Evolutionary conservation across 2,888 invertebrate species (phyloP), one percentile per base, ranked within the genome.

Genomic region (Stramonita haemastoma): DNA sequence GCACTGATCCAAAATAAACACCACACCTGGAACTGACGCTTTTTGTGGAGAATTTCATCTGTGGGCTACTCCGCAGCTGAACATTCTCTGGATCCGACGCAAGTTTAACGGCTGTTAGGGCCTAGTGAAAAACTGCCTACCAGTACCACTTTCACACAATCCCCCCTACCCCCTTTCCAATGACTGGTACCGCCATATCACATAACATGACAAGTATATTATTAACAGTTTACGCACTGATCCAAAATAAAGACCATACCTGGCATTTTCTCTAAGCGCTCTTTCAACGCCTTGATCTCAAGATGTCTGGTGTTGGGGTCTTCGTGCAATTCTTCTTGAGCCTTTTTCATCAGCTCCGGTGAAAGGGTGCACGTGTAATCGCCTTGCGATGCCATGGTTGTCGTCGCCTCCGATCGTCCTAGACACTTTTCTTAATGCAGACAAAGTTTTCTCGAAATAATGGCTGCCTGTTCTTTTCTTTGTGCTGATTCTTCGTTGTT

Each of bases 251-350:
- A 46, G 73, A 36, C 77, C 66, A 46, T 66, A 90, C 91, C 91
- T 88, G 91, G 90, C 22, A 89, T 79, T 66, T 91, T 90, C n/a
- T 90, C 88, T 34, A 91, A 36, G 57, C 89, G 86, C 32, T 91
- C 89, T 73, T 86, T 60, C 70, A 90, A 66, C 0, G 95, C 95
- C 91, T 96, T 95, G 60, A 96, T 95, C 92, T 96, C 96, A 56
- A 95, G 91, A 8, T 92, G 92, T 84, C 96, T 91, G 94, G 96
- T 96, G 90, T 95, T 93, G 29, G 95, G 93, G 89, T 96, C 95
- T 92, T 96, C 96, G 90, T 95, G 95, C 87, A 96, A 91, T 89
- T 96, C 96, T 19, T 92, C 90, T 89, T 94, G 92, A 0, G 96
- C 95, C 90, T 95, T 95, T 70, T 93, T 36, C 60, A 90, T n/a